These are phyloP conservation scores for Phaonia tiefii DNA, from an alignment of 2,888 invertebrate genomes.

Conservation along the genomic window DNA sequence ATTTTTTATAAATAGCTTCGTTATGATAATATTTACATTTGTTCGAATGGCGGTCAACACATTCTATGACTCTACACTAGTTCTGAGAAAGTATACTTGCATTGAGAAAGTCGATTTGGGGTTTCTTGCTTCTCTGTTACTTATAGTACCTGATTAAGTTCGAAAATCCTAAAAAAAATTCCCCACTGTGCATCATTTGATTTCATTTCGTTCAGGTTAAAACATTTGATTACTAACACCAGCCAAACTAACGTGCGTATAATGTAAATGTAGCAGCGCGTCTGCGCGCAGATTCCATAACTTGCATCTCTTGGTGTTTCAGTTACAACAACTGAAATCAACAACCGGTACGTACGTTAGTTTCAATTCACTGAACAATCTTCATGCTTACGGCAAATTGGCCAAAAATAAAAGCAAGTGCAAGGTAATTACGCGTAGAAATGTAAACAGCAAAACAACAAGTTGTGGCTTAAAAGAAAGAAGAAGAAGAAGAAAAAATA, in stretches of 20 bases:
- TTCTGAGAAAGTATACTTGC: no score
- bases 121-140: no score
- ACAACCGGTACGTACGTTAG: conserved; percentile 50
- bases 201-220: conserved; percentile 24
- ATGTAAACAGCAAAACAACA: conserved; percentile 58
- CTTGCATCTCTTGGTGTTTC: conserved; percentile 44
- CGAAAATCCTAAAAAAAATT: no score
- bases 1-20: no score
- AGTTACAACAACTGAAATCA: conserved; percentile 41
- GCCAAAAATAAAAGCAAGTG: conserved; percentile 71
- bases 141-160: no score
- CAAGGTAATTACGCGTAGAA: conserved; percentile 74
- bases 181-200: not conserved
- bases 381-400: conserved; percentile 58
- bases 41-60: no score
- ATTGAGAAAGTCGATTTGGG: no score
- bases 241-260: conserved; percentile 21
- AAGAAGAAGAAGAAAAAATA: no score
- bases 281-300: not conserved
- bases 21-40: no score
- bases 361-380: conserved; percentile 19
- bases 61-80: no score
- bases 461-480: conserved; percentile 34
- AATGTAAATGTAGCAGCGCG: not conserved
- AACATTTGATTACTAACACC: conserved; percentile 15